Evolutionary conservation across 1,140 invertebrate genomes (phyloP).

Genomic region (Hesperophylax magnus): DNA sequence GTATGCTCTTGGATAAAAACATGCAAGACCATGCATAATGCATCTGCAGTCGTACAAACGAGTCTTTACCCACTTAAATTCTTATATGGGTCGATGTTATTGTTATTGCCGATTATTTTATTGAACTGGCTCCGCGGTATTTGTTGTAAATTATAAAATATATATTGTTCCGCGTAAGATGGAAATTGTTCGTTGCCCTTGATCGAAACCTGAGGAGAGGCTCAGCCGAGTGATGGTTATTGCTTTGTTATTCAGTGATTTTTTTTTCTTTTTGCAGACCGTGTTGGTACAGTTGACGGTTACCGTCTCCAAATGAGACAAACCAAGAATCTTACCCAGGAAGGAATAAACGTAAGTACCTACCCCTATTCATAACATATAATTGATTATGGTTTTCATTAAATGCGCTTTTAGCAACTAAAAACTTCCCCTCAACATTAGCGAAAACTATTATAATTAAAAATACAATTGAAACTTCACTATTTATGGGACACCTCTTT

Average conservation of each 20-base stretch:
- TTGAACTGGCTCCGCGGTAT: background rate
- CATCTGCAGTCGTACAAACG: background rate
- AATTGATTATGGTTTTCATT: too few relatives aligned
- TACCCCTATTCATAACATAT: background rate
- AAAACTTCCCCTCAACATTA: too few relatives aligned
- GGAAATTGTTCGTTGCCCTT: too few relatives aligned
- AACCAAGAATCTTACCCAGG: conserved; percentile 42
- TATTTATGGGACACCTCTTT: too few relatives aligned
- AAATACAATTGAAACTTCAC: too few relatives aligned
- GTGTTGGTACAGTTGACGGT: conserved; percentile 51
- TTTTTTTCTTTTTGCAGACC: conserved; percentile 53
- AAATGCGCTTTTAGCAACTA: too few relatives aligned
- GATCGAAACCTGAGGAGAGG: too few relatives aligned
- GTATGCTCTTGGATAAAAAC: background rate
- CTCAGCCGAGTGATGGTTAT: too few relatives aligned
- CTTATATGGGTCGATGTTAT: background rate
- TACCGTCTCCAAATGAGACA: conserved; percentile 51
- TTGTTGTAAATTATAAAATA: background rate
- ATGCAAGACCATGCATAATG: conserved; percentile 22
- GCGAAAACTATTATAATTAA: too few relatives aligned
- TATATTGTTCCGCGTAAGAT: background rate
- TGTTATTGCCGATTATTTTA: conserved; percentile 15
- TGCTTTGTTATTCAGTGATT: background rate
- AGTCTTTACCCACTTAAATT: background rate
- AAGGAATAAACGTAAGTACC: conserved; percentile 52